Evolutionary conservation across 2,797 vertebrate species (phyloP).

Genomic region (Phataginus tricuspis): DNA sequence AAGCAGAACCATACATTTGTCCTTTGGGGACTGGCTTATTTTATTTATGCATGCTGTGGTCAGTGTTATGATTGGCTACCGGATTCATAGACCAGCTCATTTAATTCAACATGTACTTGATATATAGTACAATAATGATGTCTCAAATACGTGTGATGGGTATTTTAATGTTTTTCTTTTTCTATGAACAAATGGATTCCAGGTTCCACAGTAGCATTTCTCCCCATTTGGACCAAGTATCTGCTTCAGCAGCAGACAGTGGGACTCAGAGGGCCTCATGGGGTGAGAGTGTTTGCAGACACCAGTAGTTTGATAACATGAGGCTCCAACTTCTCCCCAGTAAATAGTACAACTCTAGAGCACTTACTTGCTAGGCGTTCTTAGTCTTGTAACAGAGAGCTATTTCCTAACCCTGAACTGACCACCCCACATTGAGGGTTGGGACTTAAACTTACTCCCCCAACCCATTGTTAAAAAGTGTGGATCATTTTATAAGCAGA

Average conservation of each 20-base stretch:
- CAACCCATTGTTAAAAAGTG: background rate
- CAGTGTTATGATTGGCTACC: background rate
- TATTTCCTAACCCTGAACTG: constrained; percentile 2
- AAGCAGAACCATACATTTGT: background rate
- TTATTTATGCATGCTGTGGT: background rate
- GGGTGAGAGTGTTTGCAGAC: background rate
- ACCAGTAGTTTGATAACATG: constrained; percentile 20
- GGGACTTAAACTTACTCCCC: background rate
- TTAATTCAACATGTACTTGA: background rate
- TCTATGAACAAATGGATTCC: background rate
- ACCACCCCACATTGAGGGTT: background rate
- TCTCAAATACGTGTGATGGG: background rate
- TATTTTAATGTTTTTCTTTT: background rate
- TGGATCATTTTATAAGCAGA: constrained; percentile 15
- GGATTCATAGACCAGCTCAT: background rate
- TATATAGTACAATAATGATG: background rate
- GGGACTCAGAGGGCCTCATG: background rate
- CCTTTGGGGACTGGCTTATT: background rate
- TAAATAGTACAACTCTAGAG: background rate
- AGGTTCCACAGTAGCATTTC: background rate
- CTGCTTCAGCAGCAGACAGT: background rate
- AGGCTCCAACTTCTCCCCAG: background rate
- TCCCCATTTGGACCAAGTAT: background rate
- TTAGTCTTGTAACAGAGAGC: constrained; percentile 7
- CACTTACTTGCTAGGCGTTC: background rate